phyloP scores from a whole-genome alignment of 2,797 vertebrate species.

The Phoebastria nigripes region DNA sequence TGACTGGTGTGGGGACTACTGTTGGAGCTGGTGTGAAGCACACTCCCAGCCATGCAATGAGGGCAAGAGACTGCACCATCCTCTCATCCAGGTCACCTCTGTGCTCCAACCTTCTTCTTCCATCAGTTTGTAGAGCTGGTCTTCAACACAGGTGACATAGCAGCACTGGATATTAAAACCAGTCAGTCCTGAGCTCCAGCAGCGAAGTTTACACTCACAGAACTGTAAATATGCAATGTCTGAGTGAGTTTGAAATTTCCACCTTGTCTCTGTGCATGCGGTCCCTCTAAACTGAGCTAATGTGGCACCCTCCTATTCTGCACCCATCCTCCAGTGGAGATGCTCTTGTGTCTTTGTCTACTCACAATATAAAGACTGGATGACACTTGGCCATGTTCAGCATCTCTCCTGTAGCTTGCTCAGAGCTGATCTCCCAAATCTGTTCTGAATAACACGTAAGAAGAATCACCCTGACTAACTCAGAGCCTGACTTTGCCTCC shows the following conservation, averaged over 20 bases:
- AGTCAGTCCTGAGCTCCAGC: neutral
- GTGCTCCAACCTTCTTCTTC: neutral
- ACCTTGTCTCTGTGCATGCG: neutral
- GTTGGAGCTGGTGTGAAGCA: neutral
- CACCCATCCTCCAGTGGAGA: neutral
- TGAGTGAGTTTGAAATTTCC: neutral
- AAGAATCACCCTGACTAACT: neutral
- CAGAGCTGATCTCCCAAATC: neutral
- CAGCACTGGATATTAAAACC: neutral
- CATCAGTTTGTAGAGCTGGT: neutral
- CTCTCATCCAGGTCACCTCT: neutral
- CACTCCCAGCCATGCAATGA: neutral
- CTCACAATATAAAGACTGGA: neutral
- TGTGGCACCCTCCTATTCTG: neutral
- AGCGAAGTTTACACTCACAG: rapidly evolving
- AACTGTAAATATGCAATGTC: neutral
- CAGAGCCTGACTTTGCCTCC: neutral
- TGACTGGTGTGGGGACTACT: neutral
- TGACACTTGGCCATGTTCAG: neutral
- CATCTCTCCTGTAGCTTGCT: neutral
- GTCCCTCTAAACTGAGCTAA: neutral
- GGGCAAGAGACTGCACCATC: neutral
- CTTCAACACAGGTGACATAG: neutral
- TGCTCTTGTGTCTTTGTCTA: neutral
- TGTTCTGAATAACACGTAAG: neutral